Evolutionary conservation across 1,140 invertebrate genomes (phyloP), one percentile per base, ranked within the genome.

Genomic region (Bombus pyrosoma): DNA sequence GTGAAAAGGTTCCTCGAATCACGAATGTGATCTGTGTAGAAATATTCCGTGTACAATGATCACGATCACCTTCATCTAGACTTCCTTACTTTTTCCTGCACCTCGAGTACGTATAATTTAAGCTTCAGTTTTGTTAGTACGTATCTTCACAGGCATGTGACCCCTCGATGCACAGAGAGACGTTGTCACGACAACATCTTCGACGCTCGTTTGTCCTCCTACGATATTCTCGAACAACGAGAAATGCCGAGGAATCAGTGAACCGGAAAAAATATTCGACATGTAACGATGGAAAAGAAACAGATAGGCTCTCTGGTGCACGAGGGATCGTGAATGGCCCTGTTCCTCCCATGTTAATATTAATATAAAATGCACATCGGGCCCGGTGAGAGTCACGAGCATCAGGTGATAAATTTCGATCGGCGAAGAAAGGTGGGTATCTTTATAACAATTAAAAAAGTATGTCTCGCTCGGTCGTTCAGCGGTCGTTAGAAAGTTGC

Each of bases 401-500:
- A 32, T 79, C 81, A 72, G 73, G 22, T 18, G 47, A 53, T 22
- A 53, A 53, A 53, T 53, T 41, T 57, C 72, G 41, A 77, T n/a
- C 59, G 68, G 75, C 12, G 18, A 62, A 41, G 6, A 64, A 34
- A 59, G 9, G n/a, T 18, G 25, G 10, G 15, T n/a, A 39, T 62
- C 25, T 32, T 64, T 28, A 57, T 76, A 37, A 37, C 8, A 25
- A 3, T 57, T 25, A 57, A 47, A 22, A 32, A 64, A n/a, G 62
- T 18, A 47, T 18, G 32, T 32, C 25, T 77, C 47, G 64, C 66
- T 83, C 82, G 69, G 81, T 90, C 66, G 83, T 87, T 90, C 81
- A 87, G 85, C 81, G 69, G 81, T 82, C 86, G 77, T 90, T 90
- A 91, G 87, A 91, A 91, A 92, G 90, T 83, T 88, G 82, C 91